Percentiles rank a stretch among this genome's conserved stretches.
These are phyloP conservation scores for Metalampra italica DNA, from an alignment of 2,888 invertebrate genomes.

Conservation along the genomic window DNA sequence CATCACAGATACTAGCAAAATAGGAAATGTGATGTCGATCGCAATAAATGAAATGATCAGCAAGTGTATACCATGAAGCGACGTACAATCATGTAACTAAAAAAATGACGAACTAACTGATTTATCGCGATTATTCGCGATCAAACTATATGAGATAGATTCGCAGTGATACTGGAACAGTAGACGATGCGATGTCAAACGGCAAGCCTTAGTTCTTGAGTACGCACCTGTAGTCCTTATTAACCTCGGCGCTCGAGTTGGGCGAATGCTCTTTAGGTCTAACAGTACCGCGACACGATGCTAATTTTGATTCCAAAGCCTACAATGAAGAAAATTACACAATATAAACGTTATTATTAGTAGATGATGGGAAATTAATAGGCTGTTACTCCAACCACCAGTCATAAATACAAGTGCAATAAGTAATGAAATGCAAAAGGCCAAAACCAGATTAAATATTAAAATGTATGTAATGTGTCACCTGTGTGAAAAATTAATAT, in stretches of 20 bases:
- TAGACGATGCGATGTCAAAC: slow-evolving; percentile 16
- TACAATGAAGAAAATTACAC: slow-evolving; percentile 77
- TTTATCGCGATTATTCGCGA: slow-evolving; percentile 11
- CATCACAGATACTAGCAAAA: slow-evolving; percentile 72
- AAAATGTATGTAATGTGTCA: background rate
- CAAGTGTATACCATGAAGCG: slow-evolving; percentile 39
- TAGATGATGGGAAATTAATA: slow-evolving; percentile 44
- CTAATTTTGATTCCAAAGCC: slow-evolving; percentile 84
- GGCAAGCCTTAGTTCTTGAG: slow-evolving; percentile 66
- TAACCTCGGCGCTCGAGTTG: slow-evolving; percentile 69
- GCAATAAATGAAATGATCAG: slow-evolving; percentile 48
- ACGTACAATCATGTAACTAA: slow-evolving; percentile 26
- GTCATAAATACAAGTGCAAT: background rate
- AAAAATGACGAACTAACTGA: slow-evolving; percentile 5
- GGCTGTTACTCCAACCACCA: slow-evolving; percentile 42
- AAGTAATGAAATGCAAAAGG: background rate
- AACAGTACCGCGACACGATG: slow-evolving; percentile 80
- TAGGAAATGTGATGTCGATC: slow-evolving; percentile 62
- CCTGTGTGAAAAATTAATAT: background rate
- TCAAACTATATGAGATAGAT: slow-evolving; percentile 15
- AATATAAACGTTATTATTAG: slow-evolving; percentile 73
- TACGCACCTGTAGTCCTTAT: slow-evolving; percentile 79
- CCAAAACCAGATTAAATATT: background rate
- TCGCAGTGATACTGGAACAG: slow-evolving; percentile 17
- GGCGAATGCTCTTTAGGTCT: slow-evolving; percentile 77